Conservation (phyloP, 2,888 invertebrate genomes). For the Apoda limacodes region DNA sequence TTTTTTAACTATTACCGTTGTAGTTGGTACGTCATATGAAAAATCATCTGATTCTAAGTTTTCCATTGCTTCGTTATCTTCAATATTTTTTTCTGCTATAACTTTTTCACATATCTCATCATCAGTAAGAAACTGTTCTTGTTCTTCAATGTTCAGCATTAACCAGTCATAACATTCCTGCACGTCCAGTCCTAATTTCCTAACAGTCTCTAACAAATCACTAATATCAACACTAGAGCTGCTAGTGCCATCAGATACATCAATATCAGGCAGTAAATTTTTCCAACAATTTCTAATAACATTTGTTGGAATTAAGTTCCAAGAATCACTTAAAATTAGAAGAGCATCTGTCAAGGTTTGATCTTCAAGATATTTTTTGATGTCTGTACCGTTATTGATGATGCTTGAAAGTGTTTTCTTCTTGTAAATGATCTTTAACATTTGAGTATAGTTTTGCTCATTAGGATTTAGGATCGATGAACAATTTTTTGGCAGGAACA, state of each 20-base stretch:
- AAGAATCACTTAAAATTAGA: background rate
- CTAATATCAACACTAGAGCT: too few relatives aligned
- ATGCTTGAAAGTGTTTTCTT: background rate
- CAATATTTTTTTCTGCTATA: constrained; percentile 2
- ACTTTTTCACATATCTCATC: constrained; percentile 1
- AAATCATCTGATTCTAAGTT: too few relatives aligned
- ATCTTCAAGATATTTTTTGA: background rate
- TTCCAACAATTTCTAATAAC: background rate
- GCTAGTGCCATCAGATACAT: background rate
- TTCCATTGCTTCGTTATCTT: background rate
- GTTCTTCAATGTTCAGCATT: background rate
- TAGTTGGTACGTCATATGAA: too few relatives aligned
- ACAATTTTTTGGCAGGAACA: background rate
- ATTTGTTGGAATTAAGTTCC: background rate
- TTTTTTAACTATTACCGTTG: too few relatives aligned
- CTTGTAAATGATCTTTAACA: background rate
- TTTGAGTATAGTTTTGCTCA: background rate
- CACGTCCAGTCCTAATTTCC: background rate
- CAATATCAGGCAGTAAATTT: background rate
- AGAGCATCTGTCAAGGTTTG: background rate
- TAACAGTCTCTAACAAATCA: background rate
- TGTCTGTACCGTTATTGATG: background rate
- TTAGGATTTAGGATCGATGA: background rate
- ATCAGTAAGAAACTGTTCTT: background rate
- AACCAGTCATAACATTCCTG: background rate